phyloP scores from a whole-genome alignment of 2,797 vertebrate genomes.

The Amazonetta brasiliensis region DNA sequence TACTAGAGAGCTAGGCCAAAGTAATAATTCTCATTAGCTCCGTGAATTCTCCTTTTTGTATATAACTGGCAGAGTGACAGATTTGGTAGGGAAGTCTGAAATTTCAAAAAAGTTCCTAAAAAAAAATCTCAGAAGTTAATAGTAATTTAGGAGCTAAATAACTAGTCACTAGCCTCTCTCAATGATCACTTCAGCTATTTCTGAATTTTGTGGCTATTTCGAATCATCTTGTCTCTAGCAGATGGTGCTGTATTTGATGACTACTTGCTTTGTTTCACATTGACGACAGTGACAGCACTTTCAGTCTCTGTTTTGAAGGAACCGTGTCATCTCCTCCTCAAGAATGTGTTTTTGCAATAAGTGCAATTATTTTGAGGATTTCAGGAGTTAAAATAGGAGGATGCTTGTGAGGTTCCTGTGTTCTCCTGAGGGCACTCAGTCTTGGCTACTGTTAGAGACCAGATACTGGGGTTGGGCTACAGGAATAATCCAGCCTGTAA shows the following conservation, averaged over 20 bases:
- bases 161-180: not conserved
- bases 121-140: not conserved
- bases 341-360: not conserved
- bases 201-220: not conserved
- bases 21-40: not conserved
- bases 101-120: not conserved
- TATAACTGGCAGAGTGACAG: not conserved
- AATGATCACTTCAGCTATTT: not conserved
- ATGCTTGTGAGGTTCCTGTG: fast-evolving
- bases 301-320: not conserved
- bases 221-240: not conserved
- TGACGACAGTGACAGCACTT: not conserved
- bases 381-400: not conserved
- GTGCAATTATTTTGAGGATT: not conserved
- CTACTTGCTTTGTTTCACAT: not conserved
- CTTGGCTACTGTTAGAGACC: not conserved
- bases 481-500: too few species aligned
- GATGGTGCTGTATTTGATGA: not conserved
- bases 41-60: not conserved
- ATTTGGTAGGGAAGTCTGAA: not conserved
- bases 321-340: not conserved
- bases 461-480: not conserved
- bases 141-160: not conserved
- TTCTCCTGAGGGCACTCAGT: not conserved
- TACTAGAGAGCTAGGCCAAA: not conserved